A percentile compares a stretch with the other conserved stretches of the same genome.
Conservation (phyloP, 1,140 invertebrate species). For the Ephestia elutella region DNA sequence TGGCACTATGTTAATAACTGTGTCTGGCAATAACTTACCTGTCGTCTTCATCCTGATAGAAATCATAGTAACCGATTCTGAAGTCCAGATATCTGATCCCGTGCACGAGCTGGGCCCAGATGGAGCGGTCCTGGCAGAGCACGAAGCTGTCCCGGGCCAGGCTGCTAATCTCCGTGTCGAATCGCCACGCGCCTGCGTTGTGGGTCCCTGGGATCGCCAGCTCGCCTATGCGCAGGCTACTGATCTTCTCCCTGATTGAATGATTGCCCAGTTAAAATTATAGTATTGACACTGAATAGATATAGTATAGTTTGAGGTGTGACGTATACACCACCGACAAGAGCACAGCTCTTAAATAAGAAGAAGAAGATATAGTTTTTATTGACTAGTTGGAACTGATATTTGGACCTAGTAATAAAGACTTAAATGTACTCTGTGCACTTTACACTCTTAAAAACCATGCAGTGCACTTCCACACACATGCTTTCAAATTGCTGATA, state of each 20-base stretch:
- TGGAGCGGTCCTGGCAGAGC: conserved; percentile 81
- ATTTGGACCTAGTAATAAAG: too few relatives aligned
- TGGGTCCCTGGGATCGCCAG: conserved; percentile 60
- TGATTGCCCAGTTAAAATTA: not conserved
- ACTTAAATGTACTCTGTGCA: too few relatives aligned
- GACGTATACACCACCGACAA: too few relatives aligned
- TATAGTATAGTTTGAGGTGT: too few relatives aligned
- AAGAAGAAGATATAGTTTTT: too few relatives aligned
- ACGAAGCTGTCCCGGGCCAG: conserved; percentile 55
- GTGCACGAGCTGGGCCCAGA: conserved; percentile 86
- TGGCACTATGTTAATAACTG: too few relatives aligned
- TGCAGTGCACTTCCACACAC: too few relatives aligned
- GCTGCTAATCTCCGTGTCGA: conserved; percentile 53
- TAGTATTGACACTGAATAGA: not conserved
- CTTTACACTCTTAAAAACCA: too few relatives aligned
- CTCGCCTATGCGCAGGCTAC: conserved; percentile 56
- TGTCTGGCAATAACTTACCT: conserved; percentile 31
- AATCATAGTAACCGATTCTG: conserved; percentile 71
- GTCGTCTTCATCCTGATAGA: conserved; percentile 46
- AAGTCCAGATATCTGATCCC: conserved; percentile 89
- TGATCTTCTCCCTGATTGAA: conserved; percentile 45
- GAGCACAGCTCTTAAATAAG: too few relatives aligned
- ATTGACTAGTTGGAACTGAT: too few relatives aligned
- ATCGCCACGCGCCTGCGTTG: conserved; percentile 67
- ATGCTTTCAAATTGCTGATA: too few relatives aligned